Percentiles rank a stretch among this genome's conserved stretches.
Evolutionary conservation across 2,797 vertebrate species (phyloP).

Genomic region (Monodelphis domestica): DNA sequence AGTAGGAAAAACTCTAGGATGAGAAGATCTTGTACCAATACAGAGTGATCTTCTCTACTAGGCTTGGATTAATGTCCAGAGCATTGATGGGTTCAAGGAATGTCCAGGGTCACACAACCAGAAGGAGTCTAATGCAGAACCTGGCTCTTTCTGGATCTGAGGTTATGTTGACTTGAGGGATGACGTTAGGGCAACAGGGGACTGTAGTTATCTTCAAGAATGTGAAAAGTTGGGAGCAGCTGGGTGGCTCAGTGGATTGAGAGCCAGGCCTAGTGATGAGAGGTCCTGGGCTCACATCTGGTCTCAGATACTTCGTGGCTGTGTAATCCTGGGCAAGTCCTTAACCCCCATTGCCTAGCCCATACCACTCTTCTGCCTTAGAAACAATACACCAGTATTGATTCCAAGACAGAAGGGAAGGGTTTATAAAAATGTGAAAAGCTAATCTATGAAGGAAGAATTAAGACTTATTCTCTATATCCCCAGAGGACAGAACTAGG

Average conservation of each 20-base stretch:
- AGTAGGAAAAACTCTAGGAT: background rate
- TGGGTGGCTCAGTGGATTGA: too few species aligned
- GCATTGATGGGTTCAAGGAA: background rate
- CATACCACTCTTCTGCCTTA: too few species aligned
- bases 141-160: background rate
- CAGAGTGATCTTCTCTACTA: too few species aligned
- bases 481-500: background rate
- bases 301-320: too few species aligned
- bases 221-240: background rate
- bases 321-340: too few species aligned
- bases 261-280: too few species aligned
- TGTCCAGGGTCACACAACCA: background rate
- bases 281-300: too few species aligned
- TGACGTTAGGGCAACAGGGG: background rate
- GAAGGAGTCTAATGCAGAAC: background rate
- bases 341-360: too few species aligned
- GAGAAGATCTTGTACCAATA: background rate
- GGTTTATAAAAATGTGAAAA: background rate
- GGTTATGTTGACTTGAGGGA: background rate
- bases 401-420: too few species aligned
- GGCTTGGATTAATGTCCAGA: background rate
- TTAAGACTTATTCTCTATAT: background rate
- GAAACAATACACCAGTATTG: too few species aligned
- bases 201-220: background rate
- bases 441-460: background rate